Conservation (phyloP, 2,888 invertebrate species). For the Steinernema scapterisci region DNA sequence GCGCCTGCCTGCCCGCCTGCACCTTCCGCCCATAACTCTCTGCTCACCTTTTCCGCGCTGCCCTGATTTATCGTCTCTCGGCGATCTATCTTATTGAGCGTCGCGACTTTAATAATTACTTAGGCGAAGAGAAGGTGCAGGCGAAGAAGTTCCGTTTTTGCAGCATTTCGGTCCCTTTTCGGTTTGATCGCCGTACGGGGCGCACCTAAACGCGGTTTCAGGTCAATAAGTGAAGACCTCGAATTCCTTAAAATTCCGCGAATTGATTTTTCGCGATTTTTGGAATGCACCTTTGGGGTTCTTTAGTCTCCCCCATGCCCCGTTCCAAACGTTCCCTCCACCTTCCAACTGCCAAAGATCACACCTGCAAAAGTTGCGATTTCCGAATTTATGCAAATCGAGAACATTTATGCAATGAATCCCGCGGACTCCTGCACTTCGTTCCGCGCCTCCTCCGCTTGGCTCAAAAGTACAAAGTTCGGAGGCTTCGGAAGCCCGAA, state of each 20-base stretch:
- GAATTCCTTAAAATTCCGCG: too few relatives aligned
- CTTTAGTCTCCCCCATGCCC: too few relatives aligned
- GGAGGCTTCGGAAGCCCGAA: too few relatives aligned
- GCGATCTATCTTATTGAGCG: conserved; percentile 1
- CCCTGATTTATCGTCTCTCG: conserved; percentile 26
- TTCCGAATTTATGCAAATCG: neutral
- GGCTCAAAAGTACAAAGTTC: too few relatives aligned
- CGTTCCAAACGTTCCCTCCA: too few relatives aligned
- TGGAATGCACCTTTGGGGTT: too few relatives aligned
- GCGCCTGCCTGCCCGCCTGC: neutral
- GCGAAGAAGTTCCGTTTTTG: neutral
- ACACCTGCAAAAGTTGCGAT: neutral
- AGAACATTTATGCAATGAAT: neutral
- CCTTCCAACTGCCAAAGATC: too few relatives aligned
- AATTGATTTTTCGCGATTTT: too few relatives aligned
- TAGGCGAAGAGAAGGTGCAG: neutral
- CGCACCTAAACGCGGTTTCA: neutral
- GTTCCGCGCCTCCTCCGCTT: too few relatives aligned
- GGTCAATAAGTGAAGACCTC: too few relatives aligned
- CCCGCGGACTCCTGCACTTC: neutral
- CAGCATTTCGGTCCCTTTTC: neutral
- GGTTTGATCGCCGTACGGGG: neutral
- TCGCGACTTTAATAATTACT: conserved; percentile 20
- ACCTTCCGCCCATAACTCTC: neutral
- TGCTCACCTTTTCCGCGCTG: neutral